A percentile compares a stretch with the other conserved stretches of the same genome.
These are phyloP conservation scores for Azemiops feae DNA, from an alignment of 2,113 vertebrate species.

Conservation along the genomic window DNA sequence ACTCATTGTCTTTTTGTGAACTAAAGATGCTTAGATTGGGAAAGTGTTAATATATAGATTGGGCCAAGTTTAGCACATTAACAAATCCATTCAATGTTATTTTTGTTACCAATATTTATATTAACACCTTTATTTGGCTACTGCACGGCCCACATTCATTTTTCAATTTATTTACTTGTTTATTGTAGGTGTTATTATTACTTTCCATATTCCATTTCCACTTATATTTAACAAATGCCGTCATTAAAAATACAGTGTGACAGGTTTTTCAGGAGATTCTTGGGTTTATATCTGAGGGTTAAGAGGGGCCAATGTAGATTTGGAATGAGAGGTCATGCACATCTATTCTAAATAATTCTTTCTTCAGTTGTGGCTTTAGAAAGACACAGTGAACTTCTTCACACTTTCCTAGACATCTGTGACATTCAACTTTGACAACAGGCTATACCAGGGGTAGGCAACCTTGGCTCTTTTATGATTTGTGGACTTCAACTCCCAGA, in stretches of 20 bases:
- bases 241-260: not conserved
- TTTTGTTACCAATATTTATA: not conserved
- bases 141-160: not conserved
- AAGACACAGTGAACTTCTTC: not conserved
- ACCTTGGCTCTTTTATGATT: too few relatives aligned
- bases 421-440: accelerated
- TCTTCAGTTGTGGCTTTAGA: not conserved
- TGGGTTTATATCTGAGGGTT: not conserved
- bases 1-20: not conserved
- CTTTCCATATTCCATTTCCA: not conserved
- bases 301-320: not conserved
- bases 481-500: too few relatives aligned
- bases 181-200: not conserved
- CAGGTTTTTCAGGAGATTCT: not conserved
- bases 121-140: not conserved
- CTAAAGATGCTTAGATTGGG: not conserved
- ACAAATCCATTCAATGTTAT: not conserved
- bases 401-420: not conserved
- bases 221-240: not conserved
- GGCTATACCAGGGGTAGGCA: slow-evolving; percentile 27
- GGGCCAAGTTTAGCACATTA: not conserved
- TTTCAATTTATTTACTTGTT: not conserved
- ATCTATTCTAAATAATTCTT: not conserved
- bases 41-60: not conserved
- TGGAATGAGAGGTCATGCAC: not conserved